Evolutionary conservation across 2,888 invertebrate species (phyloP).

Genomic region (Lithosia quadra): DNA sequence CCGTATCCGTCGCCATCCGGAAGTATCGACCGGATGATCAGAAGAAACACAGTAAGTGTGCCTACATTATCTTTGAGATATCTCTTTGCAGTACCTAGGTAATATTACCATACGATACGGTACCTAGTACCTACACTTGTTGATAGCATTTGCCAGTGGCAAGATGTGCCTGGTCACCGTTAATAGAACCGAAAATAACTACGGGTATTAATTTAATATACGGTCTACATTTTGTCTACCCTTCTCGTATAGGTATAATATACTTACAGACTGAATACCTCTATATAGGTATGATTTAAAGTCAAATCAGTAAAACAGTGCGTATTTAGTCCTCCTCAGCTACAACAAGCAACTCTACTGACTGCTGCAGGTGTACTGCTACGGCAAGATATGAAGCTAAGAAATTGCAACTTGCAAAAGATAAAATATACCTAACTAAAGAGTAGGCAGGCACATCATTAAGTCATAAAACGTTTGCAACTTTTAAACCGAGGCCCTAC

Average conservation of each 20-base stretch:
- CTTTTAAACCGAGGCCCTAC: constrained; percentile 28
- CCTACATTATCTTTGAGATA: not conserved
- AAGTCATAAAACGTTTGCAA: constrained; percentile 1
- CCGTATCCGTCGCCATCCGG: constrained; percentile 93
- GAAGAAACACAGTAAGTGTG: constrained; percentile 82
- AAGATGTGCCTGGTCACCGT: too few species aligned
- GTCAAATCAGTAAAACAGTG: too few species aligned
- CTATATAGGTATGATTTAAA: too few species aligned
- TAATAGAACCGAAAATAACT: too few species aligned
- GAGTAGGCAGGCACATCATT: not conserved
- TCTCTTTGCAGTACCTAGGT: too few species aligned
- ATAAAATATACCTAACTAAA: not conserved
- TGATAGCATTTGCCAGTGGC: too few species aligned
- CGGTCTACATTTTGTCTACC: too few species aligned
- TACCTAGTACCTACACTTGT: not conserved
- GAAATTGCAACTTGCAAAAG: not conserved
- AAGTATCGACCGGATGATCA: constrained; percentile 89
- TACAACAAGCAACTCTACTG: not conserved
- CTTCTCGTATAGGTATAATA: too few species aligned
- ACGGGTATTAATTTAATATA: too few species aligned
- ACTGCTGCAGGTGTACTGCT: too few species aligned
- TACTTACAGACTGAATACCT: too few species aligned
- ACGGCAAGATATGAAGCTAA: not conserved
- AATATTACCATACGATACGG: not conserved
- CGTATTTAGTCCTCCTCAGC: too few species aligned